phyloP scores from a whole-genome alignment of 2,888 invertebrate genomes.

The Scrobipalpa costella region DNA sequence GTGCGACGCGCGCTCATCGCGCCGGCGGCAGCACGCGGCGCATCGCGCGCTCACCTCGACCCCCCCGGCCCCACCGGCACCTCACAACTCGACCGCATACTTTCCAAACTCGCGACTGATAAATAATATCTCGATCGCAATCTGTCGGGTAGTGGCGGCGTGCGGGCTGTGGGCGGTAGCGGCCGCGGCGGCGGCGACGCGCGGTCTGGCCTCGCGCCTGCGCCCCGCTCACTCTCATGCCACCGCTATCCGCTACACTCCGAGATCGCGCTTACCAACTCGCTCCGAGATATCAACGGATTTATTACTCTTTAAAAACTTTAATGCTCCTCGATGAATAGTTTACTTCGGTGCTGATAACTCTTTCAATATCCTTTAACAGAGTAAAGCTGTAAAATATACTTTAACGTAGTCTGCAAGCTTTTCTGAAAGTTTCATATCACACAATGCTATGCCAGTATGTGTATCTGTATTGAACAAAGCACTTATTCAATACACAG shows the following conservation, averaged over 20 bases:
- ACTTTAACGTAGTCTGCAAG: background rate
- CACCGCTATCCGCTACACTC: constrained; percentile 35
- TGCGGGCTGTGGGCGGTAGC: constrained; percentile 46
- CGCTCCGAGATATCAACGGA: constrained; percentile 24
- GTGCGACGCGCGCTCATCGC: constrained; percentile 73
- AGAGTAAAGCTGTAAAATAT: background rate
- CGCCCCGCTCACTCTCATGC: constrained; percentile 48
- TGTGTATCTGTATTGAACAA: too few relatives aligned
- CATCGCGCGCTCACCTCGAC: constrained; percentile 65
- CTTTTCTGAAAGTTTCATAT: background rate
- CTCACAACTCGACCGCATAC: constrained; percentile 25
- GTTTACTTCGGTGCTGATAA: background rate
- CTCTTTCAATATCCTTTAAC: background rate
- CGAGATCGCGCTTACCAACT: constrained; percentile 40
- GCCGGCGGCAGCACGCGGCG: constrained; percentile 54
- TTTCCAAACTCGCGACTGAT: constrained; percentile 10
- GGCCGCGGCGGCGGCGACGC: constrained; percentile 59
- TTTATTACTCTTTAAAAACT: constrained; percentile 4
- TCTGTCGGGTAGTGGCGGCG: constrained; percentile 34
- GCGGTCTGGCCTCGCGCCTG: constrained; percentile 76
- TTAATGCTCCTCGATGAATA: background rate
- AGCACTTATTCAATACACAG: too few relatives aligned
- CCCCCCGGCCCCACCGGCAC: constrained; percentile 33
- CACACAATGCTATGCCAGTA: too few relatives aligned
- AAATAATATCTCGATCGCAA: constrained; percentile 51